Percentiles rank a stretch among this genome's conserved stretches.
These are phyloP conservation scores for Cyanistes caeruleus DNA, from an alignment of 2,113 vertebrate genomes.

Conservation along the genomic window DNA sequence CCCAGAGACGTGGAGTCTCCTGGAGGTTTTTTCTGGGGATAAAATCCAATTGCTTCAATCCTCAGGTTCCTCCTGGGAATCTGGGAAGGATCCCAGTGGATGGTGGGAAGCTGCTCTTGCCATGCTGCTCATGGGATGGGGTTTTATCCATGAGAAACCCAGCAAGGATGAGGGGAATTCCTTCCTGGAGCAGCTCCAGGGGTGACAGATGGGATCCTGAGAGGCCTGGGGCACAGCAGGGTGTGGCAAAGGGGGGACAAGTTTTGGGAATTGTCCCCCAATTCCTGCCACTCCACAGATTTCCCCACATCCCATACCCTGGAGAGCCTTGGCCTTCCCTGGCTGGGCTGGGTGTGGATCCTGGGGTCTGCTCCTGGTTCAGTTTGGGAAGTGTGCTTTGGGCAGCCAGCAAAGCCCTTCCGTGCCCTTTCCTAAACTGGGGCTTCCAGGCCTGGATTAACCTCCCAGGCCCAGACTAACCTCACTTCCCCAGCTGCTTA, in stretches of 20 bases:
- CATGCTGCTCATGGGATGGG: neutral
- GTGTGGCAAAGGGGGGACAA: neutral
- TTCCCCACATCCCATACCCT: neutral
- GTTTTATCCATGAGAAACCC: neutral
- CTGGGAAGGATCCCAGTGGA: neutral
- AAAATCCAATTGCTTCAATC: neutral
- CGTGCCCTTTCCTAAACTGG: neutral
- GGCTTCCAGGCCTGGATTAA: neutral
- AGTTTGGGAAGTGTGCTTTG: neutral
- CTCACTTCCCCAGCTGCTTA: neutral
- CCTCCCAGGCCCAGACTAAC: neutral
- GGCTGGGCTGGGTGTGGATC: neutral
- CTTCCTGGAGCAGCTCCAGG: neutral
- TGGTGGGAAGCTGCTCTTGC: neutral
- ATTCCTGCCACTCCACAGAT: neutral
- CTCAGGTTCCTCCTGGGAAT: neutral
- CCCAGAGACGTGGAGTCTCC: neutral
- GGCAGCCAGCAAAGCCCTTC: neutral
- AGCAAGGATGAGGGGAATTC: neutral
- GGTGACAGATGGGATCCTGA: fast-evolving
- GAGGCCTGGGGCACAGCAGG: neutral
- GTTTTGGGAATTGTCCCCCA: neutral
- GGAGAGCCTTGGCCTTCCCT: neutral
- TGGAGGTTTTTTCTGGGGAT: neutral
- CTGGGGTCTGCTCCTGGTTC: neutral